Percentiles rank a stretch among this genome's conserved stretches.
Evolutionary conservation across 2,888 invertebrate genomes (phyloP).

Genomic region (Chaetogeoica ovagalla): DNA sequence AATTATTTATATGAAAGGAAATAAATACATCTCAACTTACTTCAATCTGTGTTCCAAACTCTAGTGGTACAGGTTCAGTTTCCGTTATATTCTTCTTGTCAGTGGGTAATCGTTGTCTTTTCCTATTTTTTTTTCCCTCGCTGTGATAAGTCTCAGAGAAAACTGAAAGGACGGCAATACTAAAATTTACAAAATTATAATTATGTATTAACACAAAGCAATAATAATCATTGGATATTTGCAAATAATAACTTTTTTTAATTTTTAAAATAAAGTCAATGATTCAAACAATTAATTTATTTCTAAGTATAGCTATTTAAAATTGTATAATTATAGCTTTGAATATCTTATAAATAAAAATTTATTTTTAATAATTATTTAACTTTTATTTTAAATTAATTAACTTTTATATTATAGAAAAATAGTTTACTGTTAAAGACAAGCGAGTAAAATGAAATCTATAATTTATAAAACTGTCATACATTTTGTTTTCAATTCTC

Average conservation of each 20-base stretch:
- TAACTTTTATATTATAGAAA: too few relatives aligned
- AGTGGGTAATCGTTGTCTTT: constrained; percentile 55
- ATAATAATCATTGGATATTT: background rate
- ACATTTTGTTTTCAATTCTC: too few relatives aligned
- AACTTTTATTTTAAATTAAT: too few relatives aligned
- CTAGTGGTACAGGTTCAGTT: constrained; percentile 18
- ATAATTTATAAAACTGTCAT: too few relatives aligned
- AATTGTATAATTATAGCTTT: too few relatives aligned
- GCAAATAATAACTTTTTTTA: background rate
- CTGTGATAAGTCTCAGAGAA: constrained; percentile 65
- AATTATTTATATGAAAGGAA: background rate
- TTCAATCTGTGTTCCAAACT: constrained; percentile 19
- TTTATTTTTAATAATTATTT: too few relatives aligned
- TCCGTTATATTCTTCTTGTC: constrained; percentile 54
- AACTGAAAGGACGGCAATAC: constrained; percentile 73
- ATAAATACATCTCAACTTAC: constrained; percentile 9
- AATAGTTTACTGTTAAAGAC: background rate
- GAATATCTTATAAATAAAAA: too few relatives aligned
- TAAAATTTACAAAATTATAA: constrained; percentile 59
- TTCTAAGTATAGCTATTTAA: background rate
- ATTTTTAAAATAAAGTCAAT: background rate
- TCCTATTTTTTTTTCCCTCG: constrained; percentile 57
- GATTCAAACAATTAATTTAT: background rate
- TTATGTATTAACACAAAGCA: background rate
- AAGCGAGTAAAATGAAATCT: background rate